Evolutionary conservation across 1,140 invertebrate genomes (phyloP).

Genomic region (Drosophila oshimai): DNA sequence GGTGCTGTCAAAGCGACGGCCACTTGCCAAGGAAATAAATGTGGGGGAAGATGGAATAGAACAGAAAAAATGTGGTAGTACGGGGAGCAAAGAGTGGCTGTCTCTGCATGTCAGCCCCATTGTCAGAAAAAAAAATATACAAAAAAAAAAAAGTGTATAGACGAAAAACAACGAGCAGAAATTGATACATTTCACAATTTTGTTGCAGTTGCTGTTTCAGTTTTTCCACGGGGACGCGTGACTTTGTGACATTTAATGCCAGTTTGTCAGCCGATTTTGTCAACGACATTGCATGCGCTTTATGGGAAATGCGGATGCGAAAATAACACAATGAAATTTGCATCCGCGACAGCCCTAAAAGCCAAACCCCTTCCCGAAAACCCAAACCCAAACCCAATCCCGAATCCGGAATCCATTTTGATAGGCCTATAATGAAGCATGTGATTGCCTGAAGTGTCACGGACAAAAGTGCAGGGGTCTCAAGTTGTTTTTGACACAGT

Average conservation of each 20-base stretch:
- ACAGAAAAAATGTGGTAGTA: neutral
- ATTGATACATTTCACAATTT: constrained; percentile 74
- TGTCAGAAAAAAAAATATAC: constrained; percentile 9
- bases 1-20: constrained; percentile 65
- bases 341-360: constrained; percentile 34
- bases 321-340: constrained; percentile 75
- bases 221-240: constrained; percentile 50
- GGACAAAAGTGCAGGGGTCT: constrained; percentile 7
- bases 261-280: constrained; percentile 58
- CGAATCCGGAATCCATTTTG: constrained; percentile 26
- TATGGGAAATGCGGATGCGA: constrained; percentile 54
- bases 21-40: constrained; percentile 45
- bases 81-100: neutral
- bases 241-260: constrained; percentile 78
- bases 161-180: constrained; percentile 54
- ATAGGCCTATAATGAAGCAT: constrained; percentile 73
- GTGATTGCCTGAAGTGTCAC: constrained; percentile 74
- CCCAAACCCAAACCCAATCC: neutral
- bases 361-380: neutral
- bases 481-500: constrained; percentile 32
- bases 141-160: constrained; percentile 1
- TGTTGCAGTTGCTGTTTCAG: constrained; percentile 38
- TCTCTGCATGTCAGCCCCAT: constrained; percentile 33
- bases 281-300: constrained; percentile 29
- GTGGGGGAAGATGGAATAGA: neutral